Base-by-base conservation (phyloP, 2,797 vertebrate genomes). In the Crocodylus rhombifer region DNA sequence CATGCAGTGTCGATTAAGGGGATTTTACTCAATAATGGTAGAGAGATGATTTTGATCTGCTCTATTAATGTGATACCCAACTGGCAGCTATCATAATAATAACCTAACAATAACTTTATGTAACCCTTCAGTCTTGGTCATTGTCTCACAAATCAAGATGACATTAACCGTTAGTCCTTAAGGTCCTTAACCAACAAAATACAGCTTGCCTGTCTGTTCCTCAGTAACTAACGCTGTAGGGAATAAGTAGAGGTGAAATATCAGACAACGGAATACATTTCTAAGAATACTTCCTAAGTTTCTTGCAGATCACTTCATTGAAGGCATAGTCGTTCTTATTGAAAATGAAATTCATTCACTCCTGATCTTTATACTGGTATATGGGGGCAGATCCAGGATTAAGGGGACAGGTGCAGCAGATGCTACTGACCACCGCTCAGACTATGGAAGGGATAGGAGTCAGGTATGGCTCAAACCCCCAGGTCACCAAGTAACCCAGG, bases 71-170 rank as follows among this genome's bases (percentile, higher is more conserved):
- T 2, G 42, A 21, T 33, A 51, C 0, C 8, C 42, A 56, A 83
- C 65, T 84, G 71, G 69, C 67, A 15, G 80, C 14, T 51, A 14
- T 14, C 51, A 84, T 56, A 21, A 61, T 20, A 85, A 78, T 16
- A 16, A 2, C 17, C 57, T 76, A 0, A 0, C 0, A 0, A 0
- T 0, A 33, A 63, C 58, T 20, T 81, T 76, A 26, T 0, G 0
- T 3, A 42, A 26, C 14, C 80, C 36, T 42, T 62, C 0, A 1
- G 15, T 11, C 18, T 33, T 18, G 26, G 30, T 42, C 86, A 88
- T 14, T 1, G 1, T 16, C 25, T 71, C 57, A 36, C 83, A 63
- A 5, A 42, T 0, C 0, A 1, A 25, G 14, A 30, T 13, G 23
- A 56, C n/a, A 1, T 5, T 4, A n/a, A 7, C 7, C 14, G 13